Base-by-base conservation (phyloP, 1,140 invertebrate species). In the Drosophila trapezifrons region DNA sequence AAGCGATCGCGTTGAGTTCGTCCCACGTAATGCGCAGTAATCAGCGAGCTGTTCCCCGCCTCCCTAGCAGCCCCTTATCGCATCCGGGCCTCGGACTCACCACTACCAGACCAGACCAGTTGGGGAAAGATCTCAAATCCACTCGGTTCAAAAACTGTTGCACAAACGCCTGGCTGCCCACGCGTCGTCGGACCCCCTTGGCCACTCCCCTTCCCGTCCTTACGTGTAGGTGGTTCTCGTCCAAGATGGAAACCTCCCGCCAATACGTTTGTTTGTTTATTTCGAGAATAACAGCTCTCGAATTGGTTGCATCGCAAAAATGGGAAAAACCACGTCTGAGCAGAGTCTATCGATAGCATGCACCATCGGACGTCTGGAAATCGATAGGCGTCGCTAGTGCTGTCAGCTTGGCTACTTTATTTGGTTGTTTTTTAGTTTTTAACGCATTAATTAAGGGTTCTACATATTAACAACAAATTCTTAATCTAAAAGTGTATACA, bases 11-110 rank as follows among this genome's bases (percentile, higher is more conserved):
- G n/a, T 52, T 52, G 51, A 25, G 66, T 29, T 22, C 18, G 22
- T 46, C 10, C 12, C 38, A 71, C 40, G 32, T 71, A 71, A 70
- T 71, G 43, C 67, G 67, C 42, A 71, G 65, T 71, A 57, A 71
- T 70, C 65, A 29, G 43, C 15, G 13, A 4, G 32, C 54, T 17
- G 15, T 35, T 10, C 59, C 35, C 42, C 29, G 18, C 29, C 29
- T 18, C 25, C 29, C 12, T 18, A 12, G 3, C 12, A 3, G 1
- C 5, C 40, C 12, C 66, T 70, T 70, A 70, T 70, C 66, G 40
- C 64, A 49, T 64, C 51, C 35, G 35, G 49, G 49, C 18, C 22
- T 13, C 15, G 17, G 17, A 66, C 64, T 55, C 15, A 69, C 47
- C 47, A 67, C 43, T 45, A 54, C 40, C 32, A 45, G 9, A 54